A percentile compares a stretch with the other conserved stretches of the same genome.
phyloP scores from a whole-genome alignment of 1,140 invertebrate species.

The Spodoptera frugiperda region DNA sequence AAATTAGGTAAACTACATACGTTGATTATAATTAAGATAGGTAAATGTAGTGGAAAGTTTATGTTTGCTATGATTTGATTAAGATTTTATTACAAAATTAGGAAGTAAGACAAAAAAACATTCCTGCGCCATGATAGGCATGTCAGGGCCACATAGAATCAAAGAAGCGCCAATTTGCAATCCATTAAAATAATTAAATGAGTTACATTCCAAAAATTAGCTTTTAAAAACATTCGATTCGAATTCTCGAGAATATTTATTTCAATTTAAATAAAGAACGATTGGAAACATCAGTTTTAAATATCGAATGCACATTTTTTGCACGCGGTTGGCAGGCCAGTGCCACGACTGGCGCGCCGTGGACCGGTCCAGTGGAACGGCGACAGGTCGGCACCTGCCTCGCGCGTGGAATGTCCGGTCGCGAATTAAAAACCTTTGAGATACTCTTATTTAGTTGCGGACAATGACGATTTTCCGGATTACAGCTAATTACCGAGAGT shows the following conservation, averaged over 20 bases:
- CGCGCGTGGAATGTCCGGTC: constrained; percentile 68
- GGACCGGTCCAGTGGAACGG: constrained; percentile 63
- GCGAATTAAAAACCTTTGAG: constrained; percentile 60
- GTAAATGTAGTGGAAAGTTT: too few relatives aligned
- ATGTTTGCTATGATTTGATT: too few relatives aligned
- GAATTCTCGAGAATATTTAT: constrained; percentile 16
- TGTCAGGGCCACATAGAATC: background rate
- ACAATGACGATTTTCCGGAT: constrained; percentile 54
- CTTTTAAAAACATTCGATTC: background rate
- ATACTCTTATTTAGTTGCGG: constrained; percentile 46
- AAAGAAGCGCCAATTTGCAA: background rate
- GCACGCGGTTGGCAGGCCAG: constrained; percentile 41
- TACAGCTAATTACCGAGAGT: constrained; percentile 45
- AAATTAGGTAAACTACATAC: too few relatives aligned
- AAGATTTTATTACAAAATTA: constrained; percentile 8
- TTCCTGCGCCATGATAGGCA: background rate
- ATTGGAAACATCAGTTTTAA: constrained; percentile 57
- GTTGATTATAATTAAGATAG: too few relatives aligned
- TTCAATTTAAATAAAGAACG: constrained; percentile 37
- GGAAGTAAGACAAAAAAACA: background rate
- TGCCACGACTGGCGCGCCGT: constrained; percentile 44
- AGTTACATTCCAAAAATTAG: background rate
- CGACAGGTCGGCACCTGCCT: constrained; percentile 78
- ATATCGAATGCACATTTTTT: constrained; percentile 67
- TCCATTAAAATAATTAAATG: background rate